Conservation (phyloP, 2,113 vertebrate genomes). For the Hypanus sabinus region DNA sequence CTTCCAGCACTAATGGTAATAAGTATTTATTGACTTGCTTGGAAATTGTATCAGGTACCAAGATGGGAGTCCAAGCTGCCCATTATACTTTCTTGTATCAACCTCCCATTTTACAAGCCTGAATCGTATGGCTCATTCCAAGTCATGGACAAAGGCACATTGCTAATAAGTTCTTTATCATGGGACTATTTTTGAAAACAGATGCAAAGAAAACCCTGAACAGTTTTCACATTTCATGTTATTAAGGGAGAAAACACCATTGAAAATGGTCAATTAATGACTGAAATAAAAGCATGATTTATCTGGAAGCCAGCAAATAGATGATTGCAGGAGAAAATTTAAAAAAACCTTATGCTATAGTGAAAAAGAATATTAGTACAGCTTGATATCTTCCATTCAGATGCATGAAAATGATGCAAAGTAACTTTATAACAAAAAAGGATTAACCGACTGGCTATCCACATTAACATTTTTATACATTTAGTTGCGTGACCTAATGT, state of each 20-base stretch:
- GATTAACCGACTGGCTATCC: neutral
- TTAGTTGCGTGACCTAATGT: neutral
- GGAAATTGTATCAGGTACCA: neutral
- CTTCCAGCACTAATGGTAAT: too few relatives aligned
- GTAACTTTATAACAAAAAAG: neutral
- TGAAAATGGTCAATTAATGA: neutral
- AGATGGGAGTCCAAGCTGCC: neutral
- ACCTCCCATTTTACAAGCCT: neutral
- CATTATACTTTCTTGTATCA: neutral
- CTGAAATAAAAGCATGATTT: slow-evolving; percentile 9
- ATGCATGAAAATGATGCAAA: neutral
- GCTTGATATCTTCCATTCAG: neutral
- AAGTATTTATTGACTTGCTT: neutral
- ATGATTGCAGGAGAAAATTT: neutral
- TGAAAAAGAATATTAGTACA: neutral
- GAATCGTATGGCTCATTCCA: neutral
- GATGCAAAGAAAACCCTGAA: neutral
- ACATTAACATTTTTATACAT: neutral
- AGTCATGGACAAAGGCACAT: neutral
- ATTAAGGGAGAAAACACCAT: neutral
- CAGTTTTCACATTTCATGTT: neutral
- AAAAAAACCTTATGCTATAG: neutral
- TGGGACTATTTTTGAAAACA: neutral
- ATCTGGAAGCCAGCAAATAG: neutral
- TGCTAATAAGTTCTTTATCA: neutral